phyloP scores from a whole-genome alignment of 2,113 vertebrate genomes.

The Emydura subglobosa region DNA sequence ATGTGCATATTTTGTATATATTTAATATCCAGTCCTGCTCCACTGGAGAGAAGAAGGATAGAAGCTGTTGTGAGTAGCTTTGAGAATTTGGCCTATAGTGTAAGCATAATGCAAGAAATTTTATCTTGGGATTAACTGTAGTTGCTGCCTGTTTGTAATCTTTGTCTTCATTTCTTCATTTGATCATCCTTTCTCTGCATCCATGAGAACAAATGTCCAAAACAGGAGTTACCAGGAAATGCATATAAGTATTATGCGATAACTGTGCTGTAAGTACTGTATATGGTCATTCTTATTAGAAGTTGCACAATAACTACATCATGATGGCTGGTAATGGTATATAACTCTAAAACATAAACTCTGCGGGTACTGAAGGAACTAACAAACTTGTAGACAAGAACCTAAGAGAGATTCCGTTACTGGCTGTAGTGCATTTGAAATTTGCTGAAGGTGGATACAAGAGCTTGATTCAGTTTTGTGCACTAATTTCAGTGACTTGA shows the following conservation, averaged over 20 bases:
- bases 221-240: constrained; percentile 34
- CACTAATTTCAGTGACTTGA: too few species aligned
- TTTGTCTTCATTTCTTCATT: constrained; percentile 23
- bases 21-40: background rate
- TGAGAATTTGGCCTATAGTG: background rate
- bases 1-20: background rate
- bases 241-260: background rate
- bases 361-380: background rate
- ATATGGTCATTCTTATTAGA: constrained; percentile 16
- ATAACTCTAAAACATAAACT: background rate
- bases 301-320: background rate
- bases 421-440: background rate
- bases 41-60: too few species aligned
- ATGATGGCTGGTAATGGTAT: background rate
- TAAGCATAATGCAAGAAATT: background rate
- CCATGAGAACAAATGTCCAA: background rate
- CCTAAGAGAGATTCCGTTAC: background rate
- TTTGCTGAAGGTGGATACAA: fast-evolving
- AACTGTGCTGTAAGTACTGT: fast-evolving
- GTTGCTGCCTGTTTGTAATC: background rate
- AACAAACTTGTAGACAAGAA: background rate
- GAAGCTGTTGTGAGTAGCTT: background rate
- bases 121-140: background rate
- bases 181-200: background rate
- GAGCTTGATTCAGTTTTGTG: background rate